A percentile compares a stretch with the other conserved stretches of the same genome.
phyloP scores from a whole-genome alignment of 1,140 invertebrate species.

The Metaphire vulgaris region DNA sequence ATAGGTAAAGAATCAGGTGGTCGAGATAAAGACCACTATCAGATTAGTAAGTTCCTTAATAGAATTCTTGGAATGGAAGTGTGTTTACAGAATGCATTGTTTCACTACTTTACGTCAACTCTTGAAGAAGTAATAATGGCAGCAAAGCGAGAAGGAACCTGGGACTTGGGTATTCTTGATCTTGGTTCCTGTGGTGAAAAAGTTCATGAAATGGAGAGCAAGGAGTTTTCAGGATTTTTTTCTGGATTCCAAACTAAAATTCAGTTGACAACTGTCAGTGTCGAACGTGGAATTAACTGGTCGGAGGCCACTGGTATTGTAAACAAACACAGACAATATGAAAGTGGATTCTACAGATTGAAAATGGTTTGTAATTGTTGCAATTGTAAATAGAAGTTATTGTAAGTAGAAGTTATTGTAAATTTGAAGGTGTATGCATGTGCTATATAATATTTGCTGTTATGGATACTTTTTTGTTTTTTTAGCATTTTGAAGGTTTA shows the following conservation, averaged over 20 bases:
- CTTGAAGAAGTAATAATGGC: constrained; percentile 58
- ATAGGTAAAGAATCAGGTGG: not conserved
- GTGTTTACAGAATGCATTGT: constrained; percentile 88
- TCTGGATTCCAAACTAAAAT: constrained; percentile 23
- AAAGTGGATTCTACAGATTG: constrained; percentile 11
- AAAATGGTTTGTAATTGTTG: constrained; percentile 21
- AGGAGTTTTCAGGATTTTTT: constrained; percentile 9
- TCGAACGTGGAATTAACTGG: constrained; percentile 32
- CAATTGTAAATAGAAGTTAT: too few species aligned
- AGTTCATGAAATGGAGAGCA: not conserved
- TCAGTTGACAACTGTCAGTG: constrained; percentile 22
- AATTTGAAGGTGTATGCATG: too few species aligned
- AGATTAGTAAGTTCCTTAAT: constrained; percentile 98
- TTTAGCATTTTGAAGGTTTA: constrained; percentile 27
- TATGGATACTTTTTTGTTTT: constrained; percentile 14
- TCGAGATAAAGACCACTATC: constrained; percentile 69
- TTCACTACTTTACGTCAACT: constrained; percentile 96
- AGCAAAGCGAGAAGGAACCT: constrained; percentile 55
- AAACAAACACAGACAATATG: constrained; percentile 1
- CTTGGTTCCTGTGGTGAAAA: constrained; percentile 7
- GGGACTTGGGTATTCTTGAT: constrained; percentile 62
- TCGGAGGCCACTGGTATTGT: constrained; percentile 19
- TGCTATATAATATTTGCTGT: not conserved
- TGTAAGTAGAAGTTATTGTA: too few species aligned
- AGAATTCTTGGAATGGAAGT: constrained; percentile 94